Evolutionary conservation across 1,140 invertebrate species (phyloP).

Genomic region (Macrotrachela quadricornifera): DNA sequence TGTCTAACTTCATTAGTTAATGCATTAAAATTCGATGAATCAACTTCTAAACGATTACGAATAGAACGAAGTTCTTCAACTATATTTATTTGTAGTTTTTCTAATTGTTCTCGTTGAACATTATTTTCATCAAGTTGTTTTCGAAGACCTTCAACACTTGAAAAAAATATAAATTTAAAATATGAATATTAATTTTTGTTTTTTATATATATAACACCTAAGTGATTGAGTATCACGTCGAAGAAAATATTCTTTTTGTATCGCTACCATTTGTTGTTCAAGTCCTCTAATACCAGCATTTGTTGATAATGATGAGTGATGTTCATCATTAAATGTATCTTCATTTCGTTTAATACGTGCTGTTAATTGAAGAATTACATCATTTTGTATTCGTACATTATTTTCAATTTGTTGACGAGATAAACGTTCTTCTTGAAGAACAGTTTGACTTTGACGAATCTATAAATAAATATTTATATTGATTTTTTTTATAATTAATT

Average conservation of each 20-base stretch:
- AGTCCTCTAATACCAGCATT: too few relatives aligned
- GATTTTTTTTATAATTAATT: too few relatives aligned
- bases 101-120: conserved; percentile 2
- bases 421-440: conserved; percentile 18
- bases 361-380: conserved; percentile 19
- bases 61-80: neutral
- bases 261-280: too few relatives aligned
- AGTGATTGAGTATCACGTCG: too few relatives aligned
- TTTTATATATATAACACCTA: too few relatives aligned
- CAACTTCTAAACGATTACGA: neutral
- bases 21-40: neutral
- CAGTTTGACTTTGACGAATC: conserved; percentile 19
- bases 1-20: neutral
- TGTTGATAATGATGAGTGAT: neutral
- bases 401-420: conserved; percentile 21
- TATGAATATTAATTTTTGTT: too few relatives aligned
- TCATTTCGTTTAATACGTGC: conserved; percentile 21
- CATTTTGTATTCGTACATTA: conserved; percentile 20
- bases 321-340: conserved; percentile 15
- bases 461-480: neutral
- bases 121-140: neutral
- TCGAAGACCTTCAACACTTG: too few relatives aligned
- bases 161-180: too few relatives aligned
- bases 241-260: too few relatives aligned
- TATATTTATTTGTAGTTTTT: neutral